Evolutionary conservation across 2,888 invertebrate genomes (phyloP).

Genomic region (Ophion costatus): DNA sequence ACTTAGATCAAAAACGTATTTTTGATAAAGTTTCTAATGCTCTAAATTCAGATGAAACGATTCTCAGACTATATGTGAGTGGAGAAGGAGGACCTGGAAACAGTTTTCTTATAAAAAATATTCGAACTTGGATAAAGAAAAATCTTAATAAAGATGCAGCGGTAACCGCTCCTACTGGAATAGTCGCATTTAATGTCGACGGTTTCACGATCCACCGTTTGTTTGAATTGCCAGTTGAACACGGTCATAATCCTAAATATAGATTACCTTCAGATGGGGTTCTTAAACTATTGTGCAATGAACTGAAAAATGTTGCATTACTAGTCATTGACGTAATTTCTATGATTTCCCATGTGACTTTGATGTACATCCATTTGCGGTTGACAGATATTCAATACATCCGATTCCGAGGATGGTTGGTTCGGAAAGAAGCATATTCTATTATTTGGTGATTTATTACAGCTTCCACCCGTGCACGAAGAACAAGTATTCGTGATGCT

Average conservation of each 20-base stretch:
- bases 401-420: conserved; percentile 73
- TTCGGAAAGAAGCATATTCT: conserved; percentile 74
- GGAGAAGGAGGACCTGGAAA: conserved; percentile 76
- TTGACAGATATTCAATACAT: conserved; percentile 73
- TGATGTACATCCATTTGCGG: conserved; percentile 62
- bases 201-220: conserved; percentile 76
- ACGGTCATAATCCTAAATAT: conserved; percentile 74
- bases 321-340: no score
- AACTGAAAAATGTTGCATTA: no score
- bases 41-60: conserved; percentile 32
- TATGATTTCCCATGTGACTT: no score
- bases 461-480: conserved; percentile 75
- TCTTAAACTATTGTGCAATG: conserved; percentile 67
- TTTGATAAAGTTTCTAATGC: conserved; percentile 57
- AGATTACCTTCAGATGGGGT: conserved; percentile 71
- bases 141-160: conserved; percentile 71
- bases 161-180: conserved; percentile 70
- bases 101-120: conserved; percentile 74
- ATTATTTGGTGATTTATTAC: conserved; percentile 76
- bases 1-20: conserved; percentile 67
- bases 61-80: conserved; percentile 69
- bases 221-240: conserved; percentile 76
- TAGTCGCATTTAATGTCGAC: conserved; percentile 78
- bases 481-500: conserved; percentile 69
- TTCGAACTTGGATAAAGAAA: conserved; percentile 72